Conservation (phyloP, 2,888 invertebrate species). For the Agriopis leucophaearia region DNA sequence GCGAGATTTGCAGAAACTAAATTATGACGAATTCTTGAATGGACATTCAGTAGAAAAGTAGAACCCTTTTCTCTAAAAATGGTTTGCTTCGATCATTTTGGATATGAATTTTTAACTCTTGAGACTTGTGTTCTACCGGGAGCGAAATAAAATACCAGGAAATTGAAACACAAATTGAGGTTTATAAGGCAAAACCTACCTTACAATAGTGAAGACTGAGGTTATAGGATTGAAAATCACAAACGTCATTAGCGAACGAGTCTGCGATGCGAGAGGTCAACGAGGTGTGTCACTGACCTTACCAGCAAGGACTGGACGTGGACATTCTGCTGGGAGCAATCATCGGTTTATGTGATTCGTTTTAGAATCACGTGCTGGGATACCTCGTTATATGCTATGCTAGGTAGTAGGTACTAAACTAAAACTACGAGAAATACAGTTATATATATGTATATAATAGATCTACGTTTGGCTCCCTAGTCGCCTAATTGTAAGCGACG, state of each 20-base stretch:
- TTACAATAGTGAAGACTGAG: conserved; percentile 17
- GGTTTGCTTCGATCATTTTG: neutral
- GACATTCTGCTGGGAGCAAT: conserved; percentile 30
- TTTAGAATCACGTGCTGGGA: conserved; percentile 30
- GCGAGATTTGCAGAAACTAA: neutral
- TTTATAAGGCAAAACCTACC: conserved; percentile 5
- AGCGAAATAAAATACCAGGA: conserved; percentile 1
- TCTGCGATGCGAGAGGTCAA: conserved; percentile 37
- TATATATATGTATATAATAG: neutral
- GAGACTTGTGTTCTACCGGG: neutral
- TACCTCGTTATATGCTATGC: conserved; percentile 19
- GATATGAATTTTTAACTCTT: conserved; percentile 1
- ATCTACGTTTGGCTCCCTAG: no score
- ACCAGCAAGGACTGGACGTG: conserved; percentile 18
- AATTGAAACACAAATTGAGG: conserved; percentile 4
- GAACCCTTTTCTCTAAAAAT: neutral
- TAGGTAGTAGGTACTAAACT: neutral
- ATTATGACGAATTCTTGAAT: neutral
- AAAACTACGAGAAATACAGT: neutral
- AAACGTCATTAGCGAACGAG: conserved; percentile 66
- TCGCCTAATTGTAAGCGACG: no score
- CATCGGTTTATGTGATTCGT: conserved; percentile 30
- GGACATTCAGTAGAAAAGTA: neutral
- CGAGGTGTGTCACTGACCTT: conserved; percentile 23
- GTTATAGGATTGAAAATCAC: conserved; percentile 56